A percentile compares a stretch with the other conserved stretches of the same genome.
Conservation (phyloP, 2,113 vertebrate genomes). For the Orcinus orca region DNA sequence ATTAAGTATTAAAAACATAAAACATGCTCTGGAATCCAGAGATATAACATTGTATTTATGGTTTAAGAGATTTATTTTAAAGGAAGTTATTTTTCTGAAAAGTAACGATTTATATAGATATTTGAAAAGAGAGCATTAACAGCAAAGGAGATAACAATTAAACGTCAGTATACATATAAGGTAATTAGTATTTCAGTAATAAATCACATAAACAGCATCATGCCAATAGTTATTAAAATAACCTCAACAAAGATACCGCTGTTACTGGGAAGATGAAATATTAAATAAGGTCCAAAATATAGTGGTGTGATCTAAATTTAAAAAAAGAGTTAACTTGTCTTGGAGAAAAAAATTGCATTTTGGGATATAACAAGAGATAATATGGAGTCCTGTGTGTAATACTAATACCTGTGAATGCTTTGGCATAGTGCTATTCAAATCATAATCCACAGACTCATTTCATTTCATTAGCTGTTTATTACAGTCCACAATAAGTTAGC, state of each 20-base stretch:
- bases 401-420: not conserved
- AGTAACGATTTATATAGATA: not conserved
- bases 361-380: not conserved
- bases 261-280: not conserved
- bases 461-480: not conserved
- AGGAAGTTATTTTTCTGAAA: not conserved
- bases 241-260: not conserved
- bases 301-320: not conserved
- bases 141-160: not conserved
- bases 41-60: not conserved
- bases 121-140: not conserved
- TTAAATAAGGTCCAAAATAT: not conserved
- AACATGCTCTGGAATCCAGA: not conserved
- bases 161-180: not conserved
- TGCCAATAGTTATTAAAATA: not conserved
- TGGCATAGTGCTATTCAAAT: not conserved
- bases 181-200: not conserved
- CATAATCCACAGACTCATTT: not conserved
- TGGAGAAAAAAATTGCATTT: not conserved
- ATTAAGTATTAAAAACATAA: conserved; percentile 30
- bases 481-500: not conserved
- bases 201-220: not conserved
- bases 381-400: not conserved
- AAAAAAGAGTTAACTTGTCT: not conserved
- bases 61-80: not conserved